Base-by-base conservation (phyloP, 2,797 vertebrate species). In the Anabas testudineus region DNA sequence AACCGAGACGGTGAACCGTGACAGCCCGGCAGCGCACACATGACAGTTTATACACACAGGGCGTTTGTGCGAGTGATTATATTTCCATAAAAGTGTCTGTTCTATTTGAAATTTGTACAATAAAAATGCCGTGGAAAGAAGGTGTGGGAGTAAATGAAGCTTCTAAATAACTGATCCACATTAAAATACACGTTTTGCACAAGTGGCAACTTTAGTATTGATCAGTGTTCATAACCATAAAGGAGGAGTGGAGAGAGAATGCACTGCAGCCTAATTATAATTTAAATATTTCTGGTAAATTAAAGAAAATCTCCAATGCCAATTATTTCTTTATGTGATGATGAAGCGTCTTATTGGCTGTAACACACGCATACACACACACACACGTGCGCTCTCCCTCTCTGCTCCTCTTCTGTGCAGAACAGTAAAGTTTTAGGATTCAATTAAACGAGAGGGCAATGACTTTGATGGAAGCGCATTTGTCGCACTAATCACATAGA, bases 71-170 rank as follows among this genome's bases (percentile, higher is more conserved):
- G 55, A 74, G 61, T 70, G 58, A 72, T 80, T 71, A 62, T 60
- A 60, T 59, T 65, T 83, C 72, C 60, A 81, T 80, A 32, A 54
- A 77, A 61, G 15, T 60, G 52, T 73, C 79, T 57, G 49, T 70
- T 51, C 57, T 57, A 43, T 59, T 43, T 69, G 45, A 80, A 77
- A 47, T 43, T 59, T 63, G 30, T 28, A 7, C 55, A 51, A 72
- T 75, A 70, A 80, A 69, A 60, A 54, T 37, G 52, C 34, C 48
- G 28, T 26, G 58, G 39, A 39, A 41, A 65, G 53, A 63, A 70
- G 56, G 26, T 36, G 64, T 14, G 45, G 1, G 65, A 43, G 47
- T 34, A 16, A 39, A 30, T 5, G 12, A 53, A 47, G 52, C 46
- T 54, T 61, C 47, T 34, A 30, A 76, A 56, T 24, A 4, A 47